Conservation (phyloP, 2,113 vertebrate genomes). For the Hepsetus odoe region DNA sequence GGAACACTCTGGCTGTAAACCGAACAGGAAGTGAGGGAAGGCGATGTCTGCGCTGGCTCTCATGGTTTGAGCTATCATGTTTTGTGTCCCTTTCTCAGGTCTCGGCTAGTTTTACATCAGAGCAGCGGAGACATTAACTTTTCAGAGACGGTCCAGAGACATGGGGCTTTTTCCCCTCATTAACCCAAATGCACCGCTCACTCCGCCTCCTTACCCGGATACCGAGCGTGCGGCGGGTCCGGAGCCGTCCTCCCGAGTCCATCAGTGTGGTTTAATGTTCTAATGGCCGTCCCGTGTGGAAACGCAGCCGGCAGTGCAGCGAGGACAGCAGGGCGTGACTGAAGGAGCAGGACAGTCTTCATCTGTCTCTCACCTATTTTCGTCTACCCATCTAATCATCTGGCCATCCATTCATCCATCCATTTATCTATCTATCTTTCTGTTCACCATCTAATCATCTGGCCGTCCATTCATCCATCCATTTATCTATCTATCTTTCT, state of each 20-base stretch:
- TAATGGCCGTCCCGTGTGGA: background rate
- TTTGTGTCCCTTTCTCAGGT: background rate
- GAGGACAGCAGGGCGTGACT: background rate
- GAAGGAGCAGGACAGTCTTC: too few relatives aligned
- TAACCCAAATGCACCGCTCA: background rate
- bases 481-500: too few relatives aligned
- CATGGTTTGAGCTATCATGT: background rate
- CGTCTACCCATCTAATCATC: too few relatives aligned
- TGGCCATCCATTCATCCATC: too few relatives aligned
- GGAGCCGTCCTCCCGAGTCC: background rate
- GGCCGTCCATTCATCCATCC: too few relatives aligned
- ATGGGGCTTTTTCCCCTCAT: background rate
- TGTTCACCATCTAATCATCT: too few relatives aligned
- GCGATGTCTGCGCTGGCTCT: constrained; percentile 9
- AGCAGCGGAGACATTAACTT: constrained; percentile 11
- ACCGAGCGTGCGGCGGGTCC: background rate
- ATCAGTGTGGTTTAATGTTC: background rate
- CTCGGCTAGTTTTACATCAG: constrained; percentile 38
- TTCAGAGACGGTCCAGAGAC: background rate
- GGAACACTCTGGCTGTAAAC: background rate
- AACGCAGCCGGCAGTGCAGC: background rate
- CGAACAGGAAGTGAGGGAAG: constrained; percentile 44
- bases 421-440: too few relatives aligned
- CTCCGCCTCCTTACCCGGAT: background rate
- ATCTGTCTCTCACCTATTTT: too few relatives aligned